A percentile compares a stretch with the other conserved stretches of the same genome.
These are phyloP conservation scores for Drosophila kikkawai DNA, from an alignment of 1,140 invertebrate genomes.

Conservation along the genomic window DNA sequence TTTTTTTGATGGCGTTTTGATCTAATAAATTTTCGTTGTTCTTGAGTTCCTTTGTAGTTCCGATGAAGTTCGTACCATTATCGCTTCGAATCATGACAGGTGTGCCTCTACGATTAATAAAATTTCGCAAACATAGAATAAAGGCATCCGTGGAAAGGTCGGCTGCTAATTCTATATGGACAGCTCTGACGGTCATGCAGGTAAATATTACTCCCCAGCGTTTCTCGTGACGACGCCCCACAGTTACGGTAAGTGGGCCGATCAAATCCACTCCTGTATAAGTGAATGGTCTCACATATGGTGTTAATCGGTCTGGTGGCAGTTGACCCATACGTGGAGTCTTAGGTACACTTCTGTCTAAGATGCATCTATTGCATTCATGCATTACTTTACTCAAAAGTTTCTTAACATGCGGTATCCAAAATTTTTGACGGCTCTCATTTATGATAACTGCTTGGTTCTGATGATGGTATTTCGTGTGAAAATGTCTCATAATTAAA, in stretches of 20 bases:
- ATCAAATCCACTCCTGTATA: too few relatives aligned
- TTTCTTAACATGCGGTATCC: background rate
- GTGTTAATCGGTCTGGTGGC: conserved; percentile 3
- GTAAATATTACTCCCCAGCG: background rate
- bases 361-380: background rate
- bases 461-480: background rate
- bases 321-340: background rate
- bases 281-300: conserved; percentile 1
- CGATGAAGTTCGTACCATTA: background rate
- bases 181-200: background rate
- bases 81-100: background rate
- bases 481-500: background rate
- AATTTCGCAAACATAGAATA: background rate
- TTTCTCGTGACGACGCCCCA: background rate
- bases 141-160: background rate
- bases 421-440: conserved; percentile 6
- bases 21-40: background rate
- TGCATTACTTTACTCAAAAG: background rate
- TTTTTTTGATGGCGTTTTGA: background rate
- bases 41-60: background rate
- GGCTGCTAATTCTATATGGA: background rate
- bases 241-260: background rate
- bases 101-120: background rate
- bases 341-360: background rate
- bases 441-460: background rate